Base-by-base conservation (phyloP, 92 coral and sea anemone genomes). In the Palythoa grandis region DNA sequence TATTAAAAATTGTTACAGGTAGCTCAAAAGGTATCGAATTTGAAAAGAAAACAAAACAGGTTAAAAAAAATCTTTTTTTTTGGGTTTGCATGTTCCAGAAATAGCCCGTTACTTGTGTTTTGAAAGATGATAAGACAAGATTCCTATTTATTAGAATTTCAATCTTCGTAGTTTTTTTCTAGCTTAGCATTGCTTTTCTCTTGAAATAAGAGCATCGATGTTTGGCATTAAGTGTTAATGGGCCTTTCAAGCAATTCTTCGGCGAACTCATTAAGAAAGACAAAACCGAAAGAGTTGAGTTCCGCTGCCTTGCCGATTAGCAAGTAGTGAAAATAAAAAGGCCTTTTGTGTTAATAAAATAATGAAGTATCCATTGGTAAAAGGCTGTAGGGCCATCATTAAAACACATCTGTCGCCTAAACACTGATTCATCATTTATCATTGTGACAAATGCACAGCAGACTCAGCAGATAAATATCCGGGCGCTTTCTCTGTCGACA, bases 341-440 rank as follows among this genome's bases (percentile, higher is more conserved):
- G 39, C 14, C 11, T 37, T 76, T 76, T 76, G 67, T 76, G 60
- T 53, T 4, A 19, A 22, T 25, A 35, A 76, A 50, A 53, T 43
- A 76, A 76, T 76, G n/a, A 76, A 53, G 66, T 76, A 25, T 63
- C 85, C 23, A 52, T 15, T 60, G 84, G 52, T 50, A 66, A 6
- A 20, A 25, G 50, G 7, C 85, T 29, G 25, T 67, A 20, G 75
- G 40, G 61, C 17, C 23, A 5, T 40, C 40, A 79, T 39, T 11
- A 69, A 66, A 52, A 66, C 85, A 80, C 85, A 66, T 80, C 85
- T 80, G 85, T 63, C 74, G 40, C 74, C 82, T 72, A 72, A 39
- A 72, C 48, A 35, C 77, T 43, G 22, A 8, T 29, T 22, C 15
- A 19, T 47, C 85, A 48, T 67, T 66, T 50, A 68, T 4, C 85